Evolutionary conservation across 1,140 invertebrate genomes (phyloP).

Genomic region (Drosophila equinoxialis): DNA sequence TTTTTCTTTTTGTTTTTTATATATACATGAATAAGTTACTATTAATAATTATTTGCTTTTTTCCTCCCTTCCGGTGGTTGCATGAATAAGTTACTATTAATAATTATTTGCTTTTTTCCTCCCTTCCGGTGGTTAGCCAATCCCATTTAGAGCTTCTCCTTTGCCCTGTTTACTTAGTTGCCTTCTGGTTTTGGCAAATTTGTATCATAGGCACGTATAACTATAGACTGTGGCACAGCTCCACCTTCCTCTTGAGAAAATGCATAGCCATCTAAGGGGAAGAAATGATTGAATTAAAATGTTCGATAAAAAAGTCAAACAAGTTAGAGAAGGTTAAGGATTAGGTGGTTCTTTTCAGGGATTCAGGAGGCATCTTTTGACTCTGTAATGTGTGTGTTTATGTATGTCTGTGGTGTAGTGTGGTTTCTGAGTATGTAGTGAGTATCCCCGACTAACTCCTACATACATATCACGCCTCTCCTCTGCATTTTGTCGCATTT

Average conservation of each 20-base stretch:
- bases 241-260: constrained; percentile 99
- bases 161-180: constrained; percentile 49
- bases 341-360: not conserved
- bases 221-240: constrained; percentile 94
- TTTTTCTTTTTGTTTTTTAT: constrained; percentile 2
- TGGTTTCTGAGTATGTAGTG: not conserved
- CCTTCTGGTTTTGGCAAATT: constrained; percentile 92
- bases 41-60: constrained; percentile 17
- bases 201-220: constrained; percentile 96
- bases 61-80: no score
- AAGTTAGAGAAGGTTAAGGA: not conserved
- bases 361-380: not conserved
- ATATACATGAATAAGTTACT: constrained; percentile 15
- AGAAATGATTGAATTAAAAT: constrained; percentile 6
- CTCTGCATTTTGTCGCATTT: constrained; percentile 24
- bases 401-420: no score
- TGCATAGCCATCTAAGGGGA: constrained; percentile 94
- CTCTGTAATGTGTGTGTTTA: not conserved
- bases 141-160: not conserved
- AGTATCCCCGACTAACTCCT: constrained; percentile 23
- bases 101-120: constrained; percentile 11
- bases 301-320: not conserved
- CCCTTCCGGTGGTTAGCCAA: no score
- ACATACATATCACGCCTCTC: not conserved
- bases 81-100: constrained; percentile 15